Conservation (phyloP, 1,140 invertebrate species). For the Solenopsis fugax region DNA sequence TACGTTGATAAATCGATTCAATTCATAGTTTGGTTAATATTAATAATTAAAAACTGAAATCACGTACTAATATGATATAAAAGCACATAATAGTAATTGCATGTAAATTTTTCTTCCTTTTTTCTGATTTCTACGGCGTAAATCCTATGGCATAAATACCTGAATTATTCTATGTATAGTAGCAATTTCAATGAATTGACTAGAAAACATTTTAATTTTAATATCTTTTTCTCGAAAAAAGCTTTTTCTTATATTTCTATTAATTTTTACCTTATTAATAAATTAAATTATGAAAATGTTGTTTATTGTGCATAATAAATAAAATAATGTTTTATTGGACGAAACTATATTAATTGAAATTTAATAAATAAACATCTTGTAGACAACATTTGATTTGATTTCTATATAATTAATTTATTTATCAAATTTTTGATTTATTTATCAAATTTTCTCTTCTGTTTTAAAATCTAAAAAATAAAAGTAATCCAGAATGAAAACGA, state of each 20-base stretch:
- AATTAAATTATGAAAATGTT: background rate
- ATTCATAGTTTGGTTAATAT: no score
- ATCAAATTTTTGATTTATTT: no score
- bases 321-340: background rate
- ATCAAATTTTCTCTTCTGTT: background rate
- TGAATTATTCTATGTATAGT: background rate
- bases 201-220: background rate
- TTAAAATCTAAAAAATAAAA: conserved; percentile 1
- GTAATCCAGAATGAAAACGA: background rate
- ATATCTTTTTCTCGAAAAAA: background rate
- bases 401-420: no score
- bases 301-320: background rate
- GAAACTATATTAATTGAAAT: background rate
- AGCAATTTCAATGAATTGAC: background rate
- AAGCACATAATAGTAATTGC: no score
- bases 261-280: background rate
- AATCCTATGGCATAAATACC: no score
- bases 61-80: no score
- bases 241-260: background rate
- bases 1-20: no score
- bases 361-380: background rate
- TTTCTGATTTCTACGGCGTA: no score
- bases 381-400: background rate
- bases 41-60: no score
- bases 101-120: no score